Percentiles rank a stretch among this genome's conserved stretches.
Conservation (phyloP, 2,888 invertebrate species). For the Apodemia hepburni region DNA sequence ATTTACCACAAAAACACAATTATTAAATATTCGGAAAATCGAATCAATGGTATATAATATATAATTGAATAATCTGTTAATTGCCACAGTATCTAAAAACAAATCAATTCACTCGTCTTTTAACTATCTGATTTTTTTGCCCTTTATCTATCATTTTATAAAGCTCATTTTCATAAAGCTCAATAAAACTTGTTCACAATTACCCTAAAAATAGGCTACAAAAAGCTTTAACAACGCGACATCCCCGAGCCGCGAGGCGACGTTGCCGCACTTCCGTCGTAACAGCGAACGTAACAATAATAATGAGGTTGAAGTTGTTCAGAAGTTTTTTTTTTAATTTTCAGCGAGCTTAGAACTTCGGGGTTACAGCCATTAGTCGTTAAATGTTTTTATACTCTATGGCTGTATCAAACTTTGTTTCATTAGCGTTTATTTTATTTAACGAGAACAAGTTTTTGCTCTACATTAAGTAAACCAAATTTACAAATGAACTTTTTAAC, state of each 20-base stretch:
- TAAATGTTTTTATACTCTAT: slow-evolving; percentile 15
- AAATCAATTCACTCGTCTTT: too few relatives aligned
- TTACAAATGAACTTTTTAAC: neutral
- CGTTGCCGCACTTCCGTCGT: slow-evolving; percentile 65
- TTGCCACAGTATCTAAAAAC: too few relatives aligned
- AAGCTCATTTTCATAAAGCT: neutral
- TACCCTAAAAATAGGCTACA: slow-evolving; percentile 39
- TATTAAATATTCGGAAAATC: too few relatives aligned
- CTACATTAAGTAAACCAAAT: slow-evolving; percentile 1
- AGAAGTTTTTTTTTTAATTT: slow-evolving; percentile 55
- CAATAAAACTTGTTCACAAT: slow-evolving; percentile 4
- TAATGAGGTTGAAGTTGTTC: slow-evolving; percentile 77
- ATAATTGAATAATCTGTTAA: too few relatives aligned
- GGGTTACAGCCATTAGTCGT: slow-evolving; percentile 27
- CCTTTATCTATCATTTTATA: too few relatives aligned
- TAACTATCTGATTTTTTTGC: too few relatives aligned
- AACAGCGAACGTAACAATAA: slow-evolving; percentile 49
- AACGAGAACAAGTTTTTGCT: slow-evolving; percentile 10
- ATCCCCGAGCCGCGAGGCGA: slow-evolving; percentile 50
- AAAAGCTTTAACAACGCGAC: slow-evolving; percentile 51
- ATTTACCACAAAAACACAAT: too few relatives aligned
- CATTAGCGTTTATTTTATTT: slow-evolving; percentile 16
- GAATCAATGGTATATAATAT: too few relatives aligned
- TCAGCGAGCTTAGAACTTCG: slow-evolving; percentile 39
- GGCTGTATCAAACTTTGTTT: slow-evolving; percentile 23